Conservation (phyloP, 2,797 vertebrate species). For the Phoebastria nigripes region DNA sequence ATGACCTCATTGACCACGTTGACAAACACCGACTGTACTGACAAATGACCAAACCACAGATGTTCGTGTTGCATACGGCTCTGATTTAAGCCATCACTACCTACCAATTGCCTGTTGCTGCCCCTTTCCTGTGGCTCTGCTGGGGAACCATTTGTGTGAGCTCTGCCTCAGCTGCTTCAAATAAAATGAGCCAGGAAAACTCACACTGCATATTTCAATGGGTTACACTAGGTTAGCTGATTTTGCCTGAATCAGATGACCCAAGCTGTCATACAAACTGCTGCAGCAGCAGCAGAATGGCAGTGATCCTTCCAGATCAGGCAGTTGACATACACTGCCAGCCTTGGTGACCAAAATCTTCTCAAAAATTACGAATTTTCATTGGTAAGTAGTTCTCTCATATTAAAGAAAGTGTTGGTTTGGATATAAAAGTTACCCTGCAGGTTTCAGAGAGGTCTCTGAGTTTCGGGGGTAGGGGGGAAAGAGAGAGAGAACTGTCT, state of each 20-base stretch:
- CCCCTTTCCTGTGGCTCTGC: background rate
- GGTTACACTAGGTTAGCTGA: background rate
- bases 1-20: conserved; percentile 6
- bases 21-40: conserved; percentile 28
- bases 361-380: background rate
- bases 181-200: background rate
- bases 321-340: background rate
- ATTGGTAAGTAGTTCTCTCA: background rate
- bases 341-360: background rate
- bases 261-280: background rate
- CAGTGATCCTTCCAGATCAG: background rate
- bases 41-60: conserved; percentile 10
- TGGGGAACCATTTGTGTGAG: background rate
- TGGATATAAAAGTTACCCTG: background rate
- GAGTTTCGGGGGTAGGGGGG: background rate
- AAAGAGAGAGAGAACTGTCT: background rate
- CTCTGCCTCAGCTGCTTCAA: background rate
- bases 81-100: background rate
- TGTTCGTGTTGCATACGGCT: background rate
- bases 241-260: background rate
- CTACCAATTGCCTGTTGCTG: background rate
- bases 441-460: background rate
- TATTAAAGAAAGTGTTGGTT: background rate
- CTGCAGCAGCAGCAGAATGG: background rate
- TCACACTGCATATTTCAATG: accelerated